These are phyloP conservation scores for Sebastes miniatus DNA, from an alignment of 2,797 vertebrate species.

Conservation along the genomic window DNA sequence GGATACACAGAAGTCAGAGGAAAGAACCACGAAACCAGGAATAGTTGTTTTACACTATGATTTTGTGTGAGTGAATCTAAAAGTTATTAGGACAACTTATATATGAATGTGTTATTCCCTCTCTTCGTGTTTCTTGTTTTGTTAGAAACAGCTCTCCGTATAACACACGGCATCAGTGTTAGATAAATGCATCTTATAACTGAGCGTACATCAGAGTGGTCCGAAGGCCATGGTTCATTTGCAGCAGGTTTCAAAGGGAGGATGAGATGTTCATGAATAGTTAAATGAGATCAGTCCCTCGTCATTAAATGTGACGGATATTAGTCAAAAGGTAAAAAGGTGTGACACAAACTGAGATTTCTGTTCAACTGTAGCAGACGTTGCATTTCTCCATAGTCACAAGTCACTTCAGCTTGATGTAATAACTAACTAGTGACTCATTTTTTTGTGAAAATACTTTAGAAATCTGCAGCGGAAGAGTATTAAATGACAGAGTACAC, in stretches of 20 bases:
- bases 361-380: constrained; percentile 38
- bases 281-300: constrained; percentile 18
- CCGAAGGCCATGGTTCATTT: neutral
- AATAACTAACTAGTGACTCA: neutral
- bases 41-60: neutral
- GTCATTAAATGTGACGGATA: constrained; percentile 13
- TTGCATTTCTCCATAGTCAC: neutral
- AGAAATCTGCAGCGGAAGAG: neutral
- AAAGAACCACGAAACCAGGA: neutral
- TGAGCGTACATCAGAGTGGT: neutral
- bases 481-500: neutral
- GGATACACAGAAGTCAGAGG: neutral
- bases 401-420: neutral
- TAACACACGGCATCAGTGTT: neutral
- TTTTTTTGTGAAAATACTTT: neutral
- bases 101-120: neutral
- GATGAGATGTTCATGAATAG: neutral
- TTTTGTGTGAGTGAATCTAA: neutral
- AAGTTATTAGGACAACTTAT: too few species aligned
- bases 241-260: neutral
- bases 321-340: constrained; percentile 47
- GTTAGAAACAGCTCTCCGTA: neutral
- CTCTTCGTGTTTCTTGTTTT: neutral
- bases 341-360: constrained; percentile 62
- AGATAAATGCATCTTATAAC: neutral